Percentiles rank a stretch among this genome's conserved stretches.
Evolutionary conservation across 2,888 invertebrate genomes (phyloP).

Genomic region (Amblyteles armatorius): DNA sequence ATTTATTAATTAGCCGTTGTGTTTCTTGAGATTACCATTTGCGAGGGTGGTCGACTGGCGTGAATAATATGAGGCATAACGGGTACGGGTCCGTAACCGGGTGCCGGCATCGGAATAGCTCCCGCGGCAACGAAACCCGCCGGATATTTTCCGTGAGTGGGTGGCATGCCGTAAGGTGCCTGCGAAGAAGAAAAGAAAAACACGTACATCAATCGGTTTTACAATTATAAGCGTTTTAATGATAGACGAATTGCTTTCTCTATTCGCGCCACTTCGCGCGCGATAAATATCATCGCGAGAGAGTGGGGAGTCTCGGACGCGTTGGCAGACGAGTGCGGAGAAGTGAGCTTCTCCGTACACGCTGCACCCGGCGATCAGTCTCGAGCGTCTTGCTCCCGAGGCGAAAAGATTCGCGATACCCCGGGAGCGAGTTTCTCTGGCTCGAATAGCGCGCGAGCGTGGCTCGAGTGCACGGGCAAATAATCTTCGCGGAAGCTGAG

Average conservation of each 20-base stretch:
- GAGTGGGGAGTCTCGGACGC: background rate
- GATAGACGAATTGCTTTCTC: constrained; percentile 47
- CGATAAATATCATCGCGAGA: constrained; percentile 15
- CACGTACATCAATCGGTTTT: constrained; percentile 1
- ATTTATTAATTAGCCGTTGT: background rate
- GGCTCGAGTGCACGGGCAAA: background rate
- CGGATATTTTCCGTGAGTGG: constrained; percentile 77
- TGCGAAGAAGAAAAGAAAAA: constrained; percentile 63
- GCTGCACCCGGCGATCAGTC: background rate
- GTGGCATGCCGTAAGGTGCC: constrained; percentile 79
- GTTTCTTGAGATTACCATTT: constrained; percentile 75
- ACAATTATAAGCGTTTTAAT: constrained; percentile 31
- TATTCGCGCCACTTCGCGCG: constrained; percentile 44
- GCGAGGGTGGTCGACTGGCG: constrained; percentile 76
- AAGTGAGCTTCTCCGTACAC: background rate
- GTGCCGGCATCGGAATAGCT: constrained; percentile 76
- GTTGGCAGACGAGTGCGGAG: background rate
- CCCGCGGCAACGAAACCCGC: constrained; percentile 78
- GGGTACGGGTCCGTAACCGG: constrained; percentile 78
- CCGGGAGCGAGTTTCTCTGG: background rate
- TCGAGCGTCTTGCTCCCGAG: background rate
- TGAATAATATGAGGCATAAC: constrained; percentile 79
- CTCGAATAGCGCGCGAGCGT: background rate
- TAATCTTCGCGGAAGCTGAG: constrained; percentile 4
- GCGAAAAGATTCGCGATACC: constrained; percentile 11